Evolutionary conservation across 2,113 vertebrate genomes (phyloP).

Genomic region (Pelvicachromis taeniatus): DNA sequence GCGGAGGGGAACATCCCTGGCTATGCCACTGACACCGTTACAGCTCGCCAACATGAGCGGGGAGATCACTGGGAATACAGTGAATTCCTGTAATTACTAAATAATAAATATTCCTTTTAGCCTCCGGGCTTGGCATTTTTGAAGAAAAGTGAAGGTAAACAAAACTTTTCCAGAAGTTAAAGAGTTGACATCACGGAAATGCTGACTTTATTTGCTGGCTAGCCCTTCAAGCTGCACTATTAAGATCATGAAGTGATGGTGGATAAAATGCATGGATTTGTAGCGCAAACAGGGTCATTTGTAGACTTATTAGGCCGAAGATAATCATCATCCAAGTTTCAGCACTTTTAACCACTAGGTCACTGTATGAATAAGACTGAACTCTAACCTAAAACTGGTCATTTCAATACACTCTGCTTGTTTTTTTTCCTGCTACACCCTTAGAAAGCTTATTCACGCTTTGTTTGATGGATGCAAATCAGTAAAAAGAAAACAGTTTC

Average conservation of each 20-base stretch:
- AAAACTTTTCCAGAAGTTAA: neutral
- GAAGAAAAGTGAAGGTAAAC: neutral
- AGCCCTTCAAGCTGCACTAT: neutral
- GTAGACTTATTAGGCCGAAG: neutral
- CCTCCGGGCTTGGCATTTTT: neutral
- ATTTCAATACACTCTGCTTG: neutral
- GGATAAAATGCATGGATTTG: neutral
- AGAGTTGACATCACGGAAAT: neutral
- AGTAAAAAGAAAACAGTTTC: neutral
- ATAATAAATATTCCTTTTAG: neutral
- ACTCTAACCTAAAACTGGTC: neutral
- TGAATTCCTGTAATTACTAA: conserved; percentile 13
- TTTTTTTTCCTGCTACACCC: rapidly evolving
- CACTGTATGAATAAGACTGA: neutral
- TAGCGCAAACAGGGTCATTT: neutral
- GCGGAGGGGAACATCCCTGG: conserved; percentile 51
- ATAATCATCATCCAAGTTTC: neutral
- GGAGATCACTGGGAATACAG: neutral
- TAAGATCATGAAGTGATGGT: neutral
- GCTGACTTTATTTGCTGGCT: neutral
- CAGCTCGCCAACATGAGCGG: neutral
- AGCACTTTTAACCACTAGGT: neutral
- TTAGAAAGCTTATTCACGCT: neutral
- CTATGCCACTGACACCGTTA: conserved; percentile 11
- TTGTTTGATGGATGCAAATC: neutral